Evolutionary conservation across 2,888 invertebrate genomes (phyloP), one percentile per base, ranked within the genome.

Genomic region (Ichneumon xanthorius): DNA sequence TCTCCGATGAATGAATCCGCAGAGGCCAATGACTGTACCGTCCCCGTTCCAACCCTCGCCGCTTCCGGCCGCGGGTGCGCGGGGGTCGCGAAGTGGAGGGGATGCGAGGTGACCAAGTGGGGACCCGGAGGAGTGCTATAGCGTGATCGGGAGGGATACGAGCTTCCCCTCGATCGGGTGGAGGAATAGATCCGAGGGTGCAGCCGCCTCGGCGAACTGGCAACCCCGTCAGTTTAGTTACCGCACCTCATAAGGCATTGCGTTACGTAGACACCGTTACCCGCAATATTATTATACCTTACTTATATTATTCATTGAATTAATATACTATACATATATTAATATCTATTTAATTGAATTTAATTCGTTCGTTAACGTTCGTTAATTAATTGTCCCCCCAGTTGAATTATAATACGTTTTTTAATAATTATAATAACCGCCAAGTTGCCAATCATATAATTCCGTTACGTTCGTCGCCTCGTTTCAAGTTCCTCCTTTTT

Each of bases 191-290:
- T 63, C 11, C 80, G 85, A 85, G 91, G 90, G 89, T 90, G 89
- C 91, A 89, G 88, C 89, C 89, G 89, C 84, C 87, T 86, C 88
- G 84, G 86, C 82, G 86, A 72, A 87, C 85, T 88, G 84, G 76
- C 87, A 84, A 87, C 85, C 85, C 88, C 92, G 90, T 93, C 93
- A 93, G 93, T 93, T 93, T 93, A 93, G 93, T 93, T 93, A 93
- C 92, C 93, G 93, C 93, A 93, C 93, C 92, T 93, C 93, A 93
- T 92, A 92, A 93, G 93, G 92, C 93, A 93, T 93, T 93, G 93
- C 93, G 93, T 93, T 93, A 85, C 85, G 92, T 93, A 93, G 93
- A 93, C 93, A 93, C 93, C 92, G 92, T 93, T 92, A 92, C 91
- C 92, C 92, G 93, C 93, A 92, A 93, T 91, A 93, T 93, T 93